Base-by-base conservation (phyloP, 2,888 invertebrate genomes). In the Willowsia nigromaculata region DNA sequence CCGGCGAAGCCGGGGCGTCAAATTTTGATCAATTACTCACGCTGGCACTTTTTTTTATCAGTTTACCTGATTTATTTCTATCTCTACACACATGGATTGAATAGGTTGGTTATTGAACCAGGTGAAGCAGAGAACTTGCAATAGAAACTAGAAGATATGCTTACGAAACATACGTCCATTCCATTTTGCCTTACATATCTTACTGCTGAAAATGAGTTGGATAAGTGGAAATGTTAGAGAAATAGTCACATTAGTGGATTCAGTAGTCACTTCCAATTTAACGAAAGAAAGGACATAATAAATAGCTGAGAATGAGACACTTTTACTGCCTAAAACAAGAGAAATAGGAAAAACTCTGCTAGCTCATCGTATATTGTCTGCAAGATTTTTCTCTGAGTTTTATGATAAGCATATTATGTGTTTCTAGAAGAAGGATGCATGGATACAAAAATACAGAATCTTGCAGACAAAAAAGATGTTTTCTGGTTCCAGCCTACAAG, bases 281-380 rank as follows among this genome's bases (percentile, higher is more conserved):
- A 37, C 40, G 84, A 84, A 89, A 84, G 84, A 78, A 80, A 89
- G 37, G 88, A 84, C 71, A 80, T 74, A 89, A 89, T 89, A 89
- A 89, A 89, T 89, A 89, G 85, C 65, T 56, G 81, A 82, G 68
- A 89, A 89, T 89, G 85, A 50, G 89, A 89, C 89, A 89, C 74
- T 89, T 89, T 89, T 89, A 89, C 85, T 84, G 80, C 89, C 84
- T 80, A 50, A 65, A 89, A 89, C 89, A 88, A 88, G 59, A 86
- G 68, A 56, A 65, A 33, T 47, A 43, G 22, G 27, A 71, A 47
- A 71, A 43, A 47, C 25, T 71, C 15, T 71, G 47, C 71, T 71
- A 25, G 43, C 71, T 65, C 65, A 65, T 65, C 65, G 65, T 65
- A 59, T 65, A 65, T 65, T 65, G 65, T 33, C 33, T 7, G 33